These are phyloP conservation scores for Scaptodrosophila lebanonensis DNA, from an alignment of 1,140 invertebrate species.

Conservation along the genomic window DNA sequence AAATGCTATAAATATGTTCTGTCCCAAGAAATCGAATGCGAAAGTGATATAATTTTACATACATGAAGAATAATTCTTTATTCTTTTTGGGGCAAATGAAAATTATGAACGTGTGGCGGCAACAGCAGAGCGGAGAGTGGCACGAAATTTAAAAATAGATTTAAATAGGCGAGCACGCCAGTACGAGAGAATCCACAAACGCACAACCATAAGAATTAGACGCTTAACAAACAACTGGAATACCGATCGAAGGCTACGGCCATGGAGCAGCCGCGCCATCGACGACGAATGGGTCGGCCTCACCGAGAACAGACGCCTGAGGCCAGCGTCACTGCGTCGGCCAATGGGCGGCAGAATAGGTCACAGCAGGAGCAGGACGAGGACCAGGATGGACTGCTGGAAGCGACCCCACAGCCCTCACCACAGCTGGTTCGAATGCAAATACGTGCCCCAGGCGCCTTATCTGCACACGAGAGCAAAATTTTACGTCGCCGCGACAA, in stretches of 20 bases:
- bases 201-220: no score
- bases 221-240: conserved; percentile 3
- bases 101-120: conserved; percentile 48
- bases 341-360: background rate
- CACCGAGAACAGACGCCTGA: conserved; percentile 80
- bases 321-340: conserved; percentile 69
- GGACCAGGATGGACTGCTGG: conserved; percentile 8
- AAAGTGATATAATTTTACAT: conserved; percentile 72
- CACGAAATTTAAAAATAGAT: no score
- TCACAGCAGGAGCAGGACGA: background rate
- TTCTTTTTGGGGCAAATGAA: conserved; percentile 9
- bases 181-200: no score
- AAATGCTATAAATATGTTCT: conserved; percentile 7
- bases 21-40: conserved; percentile 25
- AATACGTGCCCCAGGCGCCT: conserved; percentile 55
- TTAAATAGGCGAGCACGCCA: no score
- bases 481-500: conserved; percentile 69
- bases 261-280: conserved; percentile 42
- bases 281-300: conserved; percentile 48
- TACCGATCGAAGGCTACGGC: conserved; percentile 1
- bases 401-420: conserved; percentile 4
- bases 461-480: conserved; percentile 74
- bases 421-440: conserved; percentile 65
- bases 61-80: conserved; percentile 36
- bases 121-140: conserved; percentile 53